Evolutionary conservation across 2,113 vertebrate genomes (phyloP), one percentile per base, ranked within the genome.

Genomic region (Oryzias melastigma): DNA sequence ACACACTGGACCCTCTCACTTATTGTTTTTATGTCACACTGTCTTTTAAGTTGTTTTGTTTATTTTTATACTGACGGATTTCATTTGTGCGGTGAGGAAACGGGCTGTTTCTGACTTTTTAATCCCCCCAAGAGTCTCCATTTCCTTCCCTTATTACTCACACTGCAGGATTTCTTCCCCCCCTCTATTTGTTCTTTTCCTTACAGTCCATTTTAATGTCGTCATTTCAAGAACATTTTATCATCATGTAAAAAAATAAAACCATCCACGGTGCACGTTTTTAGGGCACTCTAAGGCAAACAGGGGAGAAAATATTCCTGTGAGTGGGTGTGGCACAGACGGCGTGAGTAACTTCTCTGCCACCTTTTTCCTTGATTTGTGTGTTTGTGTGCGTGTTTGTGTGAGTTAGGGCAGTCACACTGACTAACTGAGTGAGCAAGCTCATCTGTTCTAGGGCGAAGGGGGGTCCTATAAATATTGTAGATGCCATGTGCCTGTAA

Each of bases 381-480:
- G 57, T 61, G 56, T 66, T 41, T 44, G 52, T 61, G 58, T 61
- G 58, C 57, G 51, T 62, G 65, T 66, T 59, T 35, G 35, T 35
- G 35, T 35, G 68, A 65, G 81, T 73, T 58, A 54, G 70, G 61
- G 51, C 69, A 75, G 84, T 75, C 81, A 79, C 72, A 77, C 71
- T 51, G 65, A 84, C 78, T 84, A 76, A 84, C 75, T 78, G 85
- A 84, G 82, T 87, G 87, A 87, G 35, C 35, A 35, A 35, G 88
- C 80, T 90, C 86, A 87, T 89, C 83, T 85, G 84, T 89, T 84
- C 81, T 83, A 50, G 51, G 72, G 35, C 35, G 35, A 12, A 12
- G 29, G 35, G 35, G 35, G 35, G 68, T 60, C 70, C 84, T 87
- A 90, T 90, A 89, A 90, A 90, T 90, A 89, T 87, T 90, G 85